Evolutionary conservation across 2,113 vertebrate species (phyloP).

Genomic region (Okapia johnstoni): DNA sequence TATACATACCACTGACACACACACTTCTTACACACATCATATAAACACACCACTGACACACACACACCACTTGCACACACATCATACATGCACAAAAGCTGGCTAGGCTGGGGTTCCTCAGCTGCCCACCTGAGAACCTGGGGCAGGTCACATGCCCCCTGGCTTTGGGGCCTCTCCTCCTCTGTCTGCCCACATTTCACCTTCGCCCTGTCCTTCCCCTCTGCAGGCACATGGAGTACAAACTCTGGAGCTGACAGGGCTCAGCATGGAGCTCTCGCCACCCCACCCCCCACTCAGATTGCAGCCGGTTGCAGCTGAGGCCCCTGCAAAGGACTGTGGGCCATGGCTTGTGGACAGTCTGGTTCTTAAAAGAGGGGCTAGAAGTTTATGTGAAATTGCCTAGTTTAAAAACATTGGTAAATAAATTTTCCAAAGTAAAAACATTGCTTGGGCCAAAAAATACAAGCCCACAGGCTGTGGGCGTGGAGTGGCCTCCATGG

Average conservation of each 20-base stretch:
- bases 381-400: not conserved
- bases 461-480: not conserved
- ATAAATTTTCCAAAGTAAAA: conserved; percentile 27
- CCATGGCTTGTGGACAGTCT: not conserved
- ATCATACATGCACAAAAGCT: too few species aligned
- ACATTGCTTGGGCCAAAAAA: conserved; percentile 20
- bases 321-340: not conserved
- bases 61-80: too few species aligned
- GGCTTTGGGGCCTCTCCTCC: not conserved
- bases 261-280: rapidly evolving
- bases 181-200: not conserved
- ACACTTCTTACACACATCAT: not conserved
- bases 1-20: not conserved
- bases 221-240: not conserved
- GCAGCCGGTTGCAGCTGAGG: not conserved
- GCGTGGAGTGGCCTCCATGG: not conserved
- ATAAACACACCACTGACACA: not conserved
- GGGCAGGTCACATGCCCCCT: not conserved
- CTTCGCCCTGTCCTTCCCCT: not conserved
- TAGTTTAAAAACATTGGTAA: conserved; percentile 31
- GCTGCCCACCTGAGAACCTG: not conserved
- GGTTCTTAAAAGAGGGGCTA: not conserved
- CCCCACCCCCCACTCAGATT: not conserved
- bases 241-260: not conserved
- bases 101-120: not conserved